phyloP scores from a whole-genome alignment of 2,888 invertebrate genomes.

The Lasioglossum calceatum region DNA sequence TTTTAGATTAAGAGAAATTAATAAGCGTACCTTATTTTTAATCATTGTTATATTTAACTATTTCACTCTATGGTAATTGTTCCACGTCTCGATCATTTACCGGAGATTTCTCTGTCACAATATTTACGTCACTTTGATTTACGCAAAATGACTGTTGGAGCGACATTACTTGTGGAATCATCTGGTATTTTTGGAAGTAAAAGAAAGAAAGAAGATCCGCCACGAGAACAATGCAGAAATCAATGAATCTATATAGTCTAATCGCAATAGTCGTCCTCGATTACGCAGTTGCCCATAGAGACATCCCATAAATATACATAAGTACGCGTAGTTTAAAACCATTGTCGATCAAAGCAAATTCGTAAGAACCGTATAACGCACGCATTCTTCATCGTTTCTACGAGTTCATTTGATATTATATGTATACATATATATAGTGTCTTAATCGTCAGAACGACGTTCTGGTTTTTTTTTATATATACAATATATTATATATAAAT shows the following conservation, averaged over 20 bases:
- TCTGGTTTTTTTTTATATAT: conserved; percentile 14
- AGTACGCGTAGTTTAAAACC: background rate
- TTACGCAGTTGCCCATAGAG: conserved; percentile 44
- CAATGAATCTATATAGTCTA: conserved; percentile 41
- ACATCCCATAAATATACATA: conserved; percentile 13
- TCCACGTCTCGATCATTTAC: background rate
- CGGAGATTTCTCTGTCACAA: background rate
- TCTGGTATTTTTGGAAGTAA: background rate
- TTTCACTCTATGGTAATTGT: background rate
- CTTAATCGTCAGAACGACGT: conserved; percentile 20
- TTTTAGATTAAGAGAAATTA: background rate
- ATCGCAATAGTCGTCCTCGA: conserved; percentile 41
- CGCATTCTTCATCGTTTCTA: conserved; percentile 52
- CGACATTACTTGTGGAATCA: background rate
- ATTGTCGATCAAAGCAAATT: conserved; percentile 38
- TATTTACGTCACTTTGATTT: background rate
- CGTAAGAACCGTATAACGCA: conserved; percentile 42
- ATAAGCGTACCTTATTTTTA: background rate
- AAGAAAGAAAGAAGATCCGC: background rate
- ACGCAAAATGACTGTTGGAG: background rate
- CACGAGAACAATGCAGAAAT: conserved; percentile 48
- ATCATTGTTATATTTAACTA: conserved; percentile 7
- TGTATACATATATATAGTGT: conserved; percentile 12
- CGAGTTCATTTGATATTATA: conserved; percentile 47
- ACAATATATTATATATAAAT: conserved; percentile 20